Base-by-base conservation (phyloP, 2,113 vertebrate genomes). In the Myotis yumanensis region DNA sequence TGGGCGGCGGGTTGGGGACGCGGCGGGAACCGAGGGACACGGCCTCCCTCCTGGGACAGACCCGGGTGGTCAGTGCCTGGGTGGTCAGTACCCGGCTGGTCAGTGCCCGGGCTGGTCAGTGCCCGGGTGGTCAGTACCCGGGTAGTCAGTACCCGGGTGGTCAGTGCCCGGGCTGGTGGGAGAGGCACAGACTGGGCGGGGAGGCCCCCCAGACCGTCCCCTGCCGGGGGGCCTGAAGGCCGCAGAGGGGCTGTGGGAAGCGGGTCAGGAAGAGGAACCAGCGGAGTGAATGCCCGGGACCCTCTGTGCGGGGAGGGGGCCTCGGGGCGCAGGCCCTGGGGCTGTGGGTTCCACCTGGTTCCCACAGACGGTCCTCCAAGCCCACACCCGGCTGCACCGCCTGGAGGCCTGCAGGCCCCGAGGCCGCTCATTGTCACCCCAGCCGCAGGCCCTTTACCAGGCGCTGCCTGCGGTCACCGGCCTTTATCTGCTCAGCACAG, bases 331-430 rank as follows among this genome's bases (percentile, higher is more conserved):
- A n/a, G 12, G 3, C 28, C 20, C 35, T 2, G 48, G 57, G 20
- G 22, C 71, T 22, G 16, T 51, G 73, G 73, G 46, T 4, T 57
- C 72, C n/a, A 23, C 20, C 16, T 52, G 43, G 0, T 18, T 35
- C 22, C 81, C n/a, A 28, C 0, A 0, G 6, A 64, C 15, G 23
- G 0, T 5, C 12, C 1, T 18, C 1, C 15, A 12, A 18, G 37
- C 18, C 46, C 73, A 12, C 22, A 4, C 9, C 11, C 23, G 32
- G 12, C 30, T 11, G 25, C 25, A 10, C 40, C 2, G 64, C 32
- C 17, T 16, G 28, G 30, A 54, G 17, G 9, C 1, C 1, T 16
- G 12, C 59, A 3, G 2, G 37, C 23, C 28, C 52, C 0, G 2
- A 22, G 20, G 51, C 18, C 69, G 46, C 28, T 57, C 32, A 0